These are phyloP conservation scores for Hemaris fuciformis DNA, from an alignment of 2,888 invertebrate genomes.

Conservation along the genomic window DNA sequence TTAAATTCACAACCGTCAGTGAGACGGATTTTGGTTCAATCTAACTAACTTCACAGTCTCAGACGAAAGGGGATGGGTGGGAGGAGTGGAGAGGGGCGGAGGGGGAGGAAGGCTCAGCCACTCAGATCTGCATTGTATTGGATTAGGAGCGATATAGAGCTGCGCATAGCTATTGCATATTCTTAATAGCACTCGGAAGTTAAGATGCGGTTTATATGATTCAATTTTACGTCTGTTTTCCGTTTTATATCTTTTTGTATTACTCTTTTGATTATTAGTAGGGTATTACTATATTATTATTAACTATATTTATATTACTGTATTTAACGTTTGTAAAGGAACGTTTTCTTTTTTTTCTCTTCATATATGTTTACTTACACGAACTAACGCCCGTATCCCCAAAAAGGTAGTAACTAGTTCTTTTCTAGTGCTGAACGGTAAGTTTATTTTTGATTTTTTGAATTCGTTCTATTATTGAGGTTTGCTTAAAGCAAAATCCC, in stretches of 20 bases:
- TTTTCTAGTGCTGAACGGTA: too few relatives aligned
- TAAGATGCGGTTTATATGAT: background rate
- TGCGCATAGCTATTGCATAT: background rate
- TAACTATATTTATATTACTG: too few relatives aligned
- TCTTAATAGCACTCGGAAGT: background rate
- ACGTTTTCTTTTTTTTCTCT: too few relatives aligned
- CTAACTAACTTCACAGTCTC: conserved; percentile 1
- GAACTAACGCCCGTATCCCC: too few relatives aligned
- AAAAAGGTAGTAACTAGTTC: too few relatives aligned
- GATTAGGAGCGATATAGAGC: background rate
- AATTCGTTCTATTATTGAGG: too few relatives aligned
- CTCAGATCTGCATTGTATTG: conserved; percentile 3
- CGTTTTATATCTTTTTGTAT: too few relatives aligned
- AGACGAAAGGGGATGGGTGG: background rate
- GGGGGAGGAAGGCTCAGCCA: background rate
- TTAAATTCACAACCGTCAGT: conserved; percentile 2
- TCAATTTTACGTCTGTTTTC: background rate
- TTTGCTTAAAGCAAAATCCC: too few relatives aligned
- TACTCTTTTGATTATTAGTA: background rate
- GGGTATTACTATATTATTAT: too few relatives aligned
- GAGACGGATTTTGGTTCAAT: background rate
- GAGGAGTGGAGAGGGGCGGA: background rate
- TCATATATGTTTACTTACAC: too few relatives aligned
- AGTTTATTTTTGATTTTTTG: too few relatives aligned
- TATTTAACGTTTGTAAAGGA: too few relatives aligned